Percentiles rank a stretch among this genome's conserved stretches.
phyloP scores from a whole-genome alignment of 2,113 vertebrate genomes.

The Gymnarchus niloticus region DNA sequence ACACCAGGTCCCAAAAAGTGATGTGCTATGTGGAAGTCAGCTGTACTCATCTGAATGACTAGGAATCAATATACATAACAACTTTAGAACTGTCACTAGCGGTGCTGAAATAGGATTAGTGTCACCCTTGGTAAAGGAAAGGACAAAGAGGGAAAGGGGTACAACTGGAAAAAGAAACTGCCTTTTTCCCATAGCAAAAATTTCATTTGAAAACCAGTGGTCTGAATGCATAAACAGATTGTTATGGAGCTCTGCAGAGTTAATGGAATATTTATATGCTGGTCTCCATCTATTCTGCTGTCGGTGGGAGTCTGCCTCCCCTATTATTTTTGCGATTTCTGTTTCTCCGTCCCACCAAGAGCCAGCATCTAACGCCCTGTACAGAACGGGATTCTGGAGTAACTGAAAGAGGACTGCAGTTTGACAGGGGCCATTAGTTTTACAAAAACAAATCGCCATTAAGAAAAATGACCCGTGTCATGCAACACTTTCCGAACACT shows the following conservation, averaged over 20 bases:
- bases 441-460: slow-evolving; percentile 23
- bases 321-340: slow-evolving; percentile 38
- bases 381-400: slow-evolving; percentile 31
- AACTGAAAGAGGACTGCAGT: slow-evolving; percentile 23
- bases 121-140: slow-evolving; percentile 61
- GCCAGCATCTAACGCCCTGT: slow-evolving; percentile 32
- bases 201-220: slow-evolving; percentile 64
- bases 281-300: slow-evolving; percentile 48
- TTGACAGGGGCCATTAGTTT: slow-evolving; percentile 40
- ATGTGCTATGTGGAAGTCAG: not conserved
- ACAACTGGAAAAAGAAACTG: slow-evolving; percentile 63
- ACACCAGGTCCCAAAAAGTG: not conserved
- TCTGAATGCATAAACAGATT: slow-evolving; percentile 54
- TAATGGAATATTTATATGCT: slow-evolving; percentile 71
- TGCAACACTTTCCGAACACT: slow-evolving; percentile 13
- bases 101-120: slow-evolving; percentile 64
- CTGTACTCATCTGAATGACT: not conserved
- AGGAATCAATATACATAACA: slow-evolving; percentile 51
- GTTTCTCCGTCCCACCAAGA: slow-evolving; percentile 39
- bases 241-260: slow-evolving; percentile 56
- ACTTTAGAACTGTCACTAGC: slow-evolving; percentile 56
- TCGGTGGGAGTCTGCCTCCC: slow-evolving; percentile 30
- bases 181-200: slow-evolving; percentile 49
- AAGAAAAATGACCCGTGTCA: slow-evolving; percentile 13
- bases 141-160: slow-evolving; percentile 53